Evolutionary conservation across 2,888 invertebrate species (phyloP).

Genomic region (Scrobipalpa costella): DNA sequence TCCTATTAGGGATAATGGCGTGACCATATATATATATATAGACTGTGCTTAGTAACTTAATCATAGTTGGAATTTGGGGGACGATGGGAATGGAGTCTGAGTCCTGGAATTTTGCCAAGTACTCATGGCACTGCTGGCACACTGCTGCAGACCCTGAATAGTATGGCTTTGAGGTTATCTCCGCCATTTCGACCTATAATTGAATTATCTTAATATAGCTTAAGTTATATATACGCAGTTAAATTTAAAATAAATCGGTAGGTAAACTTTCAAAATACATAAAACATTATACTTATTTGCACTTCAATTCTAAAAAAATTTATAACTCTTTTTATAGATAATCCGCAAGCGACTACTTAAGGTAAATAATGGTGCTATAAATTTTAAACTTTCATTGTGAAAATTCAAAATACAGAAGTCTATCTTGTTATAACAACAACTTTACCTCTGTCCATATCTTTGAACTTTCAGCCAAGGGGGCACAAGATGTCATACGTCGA

Average conservation of each 20-base stretch:
- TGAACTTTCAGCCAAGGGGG: slow-evolving; percentile 4
- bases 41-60: not conserved
- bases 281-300: too few relatives aligned
- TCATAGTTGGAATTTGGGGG: slow-evolving; percentile 12
- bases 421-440: not conserved
- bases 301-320: too few relatives aligned
- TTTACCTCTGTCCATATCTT: slow-evolving; percentile 1
- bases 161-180: not conserved
- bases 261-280: too few relatives aligned
- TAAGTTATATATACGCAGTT: not conserved
- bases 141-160: slow-evolving; percentile 8
- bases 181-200: not conserved
- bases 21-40: not conserved
- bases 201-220: not conserved
- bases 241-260: too few relatives aligned
- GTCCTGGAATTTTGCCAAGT: slow-evolving; percentile 19
- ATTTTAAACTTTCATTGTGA: too few relatives aligned
- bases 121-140: not conserved
- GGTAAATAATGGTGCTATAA: too few relatives aligned
- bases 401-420: too few relatives aligned
- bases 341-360: too few relatives aligned
- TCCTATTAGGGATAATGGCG: too few relatives aligned
- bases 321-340: too few relatives aligned
- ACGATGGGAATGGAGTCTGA: not conserved
- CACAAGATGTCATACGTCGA: not conserved